Evolutionary conservation across 1,140 invertebrate species (phyloP).

Genomic region (Drosophila rhopaloa): DNA sequence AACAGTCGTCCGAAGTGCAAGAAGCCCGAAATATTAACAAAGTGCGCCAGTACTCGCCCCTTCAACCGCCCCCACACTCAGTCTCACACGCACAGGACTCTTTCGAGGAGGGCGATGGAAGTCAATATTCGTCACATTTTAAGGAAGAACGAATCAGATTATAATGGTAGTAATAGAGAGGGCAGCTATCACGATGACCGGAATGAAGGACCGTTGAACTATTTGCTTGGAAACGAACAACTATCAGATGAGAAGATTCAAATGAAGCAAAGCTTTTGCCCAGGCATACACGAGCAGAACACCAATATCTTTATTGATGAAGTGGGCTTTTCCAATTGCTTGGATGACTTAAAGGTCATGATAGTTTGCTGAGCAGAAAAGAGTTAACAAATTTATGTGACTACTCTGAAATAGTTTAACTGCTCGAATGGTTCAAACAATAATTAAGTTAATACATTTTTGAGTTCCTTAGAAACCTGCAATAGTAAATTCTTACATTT

Average conservation of each 20-base stretch:
- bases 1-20: conserved; percentile 8
- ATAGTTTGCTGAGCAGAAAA: conserved; percentile 38
- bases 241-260: background rate
- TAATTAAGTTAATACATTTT: too few species aligned
- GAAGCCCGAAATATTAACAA: background rate
- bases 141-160: background rate
- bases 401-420: background rate
- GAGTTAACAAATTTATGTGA: background rate
- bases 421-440: background rate
- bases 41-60: background rate
- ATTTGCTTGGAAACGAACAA: conserved; percentile 8
- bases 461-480: too few species aligned
- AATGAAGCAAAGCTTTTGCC: conserved; percentile 4
- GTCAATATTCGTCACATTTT: background rate
- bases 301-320: conserved; percentile 34
- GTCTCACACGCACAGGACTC: conserved; percentile 9
- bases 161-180: background rate
- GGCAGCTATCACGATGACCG: background rate
- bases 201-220: background rate
- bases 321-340: conserved; percentile 22
- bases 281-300: conserved; percentile 8
- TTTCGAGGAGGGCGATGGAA: background rate
- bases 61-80: conserved; percentile 3
- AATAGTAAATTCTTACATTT: too few species aligned
- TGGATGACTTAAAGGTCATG: conserved; percentile 48